Evolutionary conservation across 2,113 vertebrate species (phyloP).

Genomic region (Tursiops truncatus): DNA sequence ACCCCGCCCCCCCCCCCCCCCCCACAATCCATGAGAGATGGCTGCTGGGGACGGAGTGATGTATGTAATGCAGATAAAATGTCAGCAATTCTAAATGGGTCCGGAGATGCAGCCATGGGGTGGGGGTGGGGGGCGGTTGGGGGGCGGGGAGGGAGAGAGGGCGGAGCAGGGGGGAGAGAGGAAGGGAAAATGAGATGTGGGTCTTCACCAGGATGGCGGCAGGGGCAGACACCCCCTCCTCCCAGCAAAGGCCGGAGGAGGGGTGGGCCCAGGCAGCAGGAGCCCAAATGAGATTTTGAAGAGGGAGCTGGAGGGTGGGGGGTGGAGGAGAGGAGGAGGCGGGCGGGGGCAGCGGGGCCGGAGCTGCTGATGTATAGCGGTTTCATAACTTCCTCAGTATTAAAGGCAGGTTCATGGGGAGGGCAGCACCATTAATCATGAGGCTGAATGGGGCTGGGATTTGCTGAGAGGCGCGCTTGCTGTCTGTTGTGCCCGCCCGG

Average conservation of each 20-base stretch:
- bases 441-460: slow-evolving; percentile 82
- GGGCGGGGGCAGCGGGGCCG: slow-evolving; percentile 73
- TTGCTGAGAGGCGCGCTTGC: slow-evolving; percentile 79
- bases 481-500: slow-evolving; percentile 73
- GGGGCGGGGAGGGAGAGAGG: not conserved
- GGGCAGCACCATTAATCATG: slow-evolving; percentile 84
- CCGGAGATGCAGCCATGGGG: slow-evolving; percentile 70
- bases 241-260: slow-evolving; percentile 37
- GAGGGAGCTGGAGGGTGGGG: slow-evolving; percentile 67
- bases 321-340: slow-evolving; percentile 57
- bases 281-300: slow-evolving; percentile 82
- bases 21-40: slow-evolving; percentile 65
- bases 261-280: slow-evolving; percentile 61
- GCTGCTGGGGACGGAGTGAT: slow-evolving; percentile 78
- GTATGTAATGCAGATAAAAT: slow-evolving; percentile 81
- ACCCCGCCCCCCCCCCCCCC: not conserved
- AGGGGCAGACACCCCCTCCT: slow-evolving; percentile 23
- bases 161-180: slow-evolving; percentile 40
- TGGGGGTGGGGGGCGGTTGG: not conserved
- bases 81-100: slow-evolving; percentile 82
- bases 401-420: slow-evolving; percentile 85
- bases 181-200: slow-evolving; percentile 71
- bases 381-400: slow-evolving; percentile 88
- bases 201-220: not conserved
- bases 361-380: slow-evolving; percentile 84